Conservation (phyloP, 2,113 vertebrate genomes). For the Pagrus major region DNA sequence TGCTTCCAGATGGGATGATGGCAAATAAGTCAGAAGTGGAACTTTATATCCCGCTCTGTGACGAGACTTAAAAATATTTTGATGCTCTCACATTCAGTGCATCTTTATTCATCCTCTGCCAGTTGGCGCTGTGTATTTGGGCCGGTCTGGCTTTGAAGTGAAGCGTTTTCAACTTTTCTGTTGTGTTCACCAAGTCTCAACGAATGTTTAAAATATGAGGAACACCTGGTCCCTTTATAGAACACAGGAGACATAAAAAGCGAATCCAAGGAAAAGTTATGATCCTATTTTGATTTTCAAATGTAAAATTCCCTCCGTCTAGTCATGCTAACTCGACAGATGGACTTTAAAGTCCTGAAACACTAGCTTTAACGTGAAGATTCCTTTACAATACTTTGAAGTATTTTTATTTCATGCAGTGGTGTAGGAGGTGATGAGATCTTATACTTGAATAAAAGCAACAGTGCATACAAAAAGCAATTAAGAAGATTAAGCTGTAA, state of each 20-base stretch:
- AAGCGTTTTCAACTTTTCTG: constrained; percentile 2
- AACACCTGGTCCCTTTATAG: background rate
- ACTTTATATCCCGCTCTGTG: background rate
- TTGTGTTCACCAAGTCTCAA: background rate
- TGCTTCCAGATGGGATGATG: constrained; percentile 36
- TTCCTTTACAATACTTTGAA: background rate
- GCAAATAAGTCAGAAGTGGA: constrained; percentile 29
- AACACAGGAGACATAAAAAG: background rate
- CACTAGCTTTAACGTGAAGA: background rate
- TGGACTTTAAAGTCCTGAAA: background rate
- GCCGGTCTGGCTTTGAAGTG: constrained; percentile 16
- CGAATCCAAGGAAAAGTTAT: constrained; percentile 1
- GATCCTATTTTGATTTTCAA: background rate
- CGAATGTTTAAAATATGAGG: constrained; percentile 33
- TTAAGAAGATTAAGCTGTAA: no score
- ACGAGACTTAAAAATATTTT: constrained; percentile 2
- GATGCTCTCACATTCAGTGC: background rate
- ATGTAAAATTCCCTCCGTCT: constrained; percentile 15
- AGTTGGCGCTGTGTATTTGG: background rate
- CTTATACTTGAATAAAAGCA: background rate
- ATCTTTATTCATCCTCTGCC: constrained; percentile 19
- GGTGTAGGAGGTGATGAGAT: background rate
- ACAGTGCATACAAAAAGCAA: background rate
- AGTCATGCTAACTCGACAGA: background rate
- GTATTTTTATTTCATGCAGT: background rate